Conservation (phyloP, 2,113 vertebrate genomes). For the Zootoca vivipara region DNA sequence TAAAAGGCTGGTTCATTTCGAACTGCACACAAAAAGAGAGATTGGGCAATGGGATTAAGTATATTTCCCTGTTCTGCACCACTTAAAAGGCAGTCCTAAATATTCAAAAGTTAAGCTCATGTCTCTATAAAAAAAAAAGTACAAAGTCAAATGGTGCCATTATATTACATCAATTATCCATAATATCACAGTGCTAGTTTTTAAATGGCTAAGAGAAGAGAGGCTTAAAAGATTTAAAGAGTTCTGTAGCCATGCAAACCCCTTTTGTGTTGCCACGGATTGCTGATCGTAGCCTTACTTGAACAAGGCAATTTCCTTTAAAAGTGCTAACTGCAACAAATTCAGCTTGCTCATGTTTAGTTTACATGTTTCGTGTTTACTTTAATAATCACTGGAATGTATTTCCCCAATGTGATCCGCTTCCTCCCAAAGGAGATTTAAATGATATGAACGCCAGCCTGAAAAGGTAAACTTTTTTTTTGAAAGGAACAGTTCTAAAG, state of each 20-base stretch:
- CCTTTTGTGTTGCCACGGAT: slow-evolving; percentile 48
- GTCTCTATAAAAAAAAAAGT: slow-evolving; percentile 65
- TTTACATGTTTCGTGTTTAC: neutral
- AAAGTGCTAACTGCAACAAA: slow-evolving; percentile 59
- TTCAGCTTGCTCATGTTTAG: neutral
- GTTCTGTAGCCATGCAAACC: slow-evolving; percentile 56
- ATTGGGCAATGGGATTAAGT: slow-evolving; percentile 51
- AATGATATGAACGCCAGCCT: slow-evolving; percentile 67
- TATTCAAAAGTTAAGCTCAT: slow-evolving; percentile 52
- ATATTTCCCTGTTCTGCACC: slow-evolving; percentile 30
- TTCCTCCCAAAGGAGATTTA: slow-evolving; percentile 59
- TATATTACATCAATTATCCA: slow-evolving; percentile 75
- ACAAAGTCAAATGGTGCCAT: slow-evolving; percentile 71
- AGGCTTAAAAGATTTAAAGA: slow-evolving; percentile 65
- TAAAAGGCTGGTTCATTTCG: slow-evolving; percentile 56
- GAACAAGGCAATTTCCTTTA: slow-evolving; percentile 56
- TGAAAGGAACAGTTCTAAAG: slow-evolving; percentile 74
- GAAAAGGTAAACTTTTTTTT: slow-evolving; percentile 59
- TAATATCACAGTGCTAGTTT: slow-evolving; percentile 77
- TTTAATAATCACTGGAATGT: neutral
- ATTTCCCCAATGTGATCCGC: slow-evolving; percentile 44
- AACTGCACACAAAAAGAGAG: slow-evolving; percentile 42
- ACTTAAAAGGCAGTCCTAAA: slow-evolving; percentile 7
- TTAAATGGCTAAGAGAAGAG: slow-evolving; percentile 71
- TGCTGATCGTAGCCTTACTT: slow-evolving; percentile 54